Base-by-base conservation (phyloP, 2,113 vertebrate genomes). In the Hydrolagus affinis region DNA sequence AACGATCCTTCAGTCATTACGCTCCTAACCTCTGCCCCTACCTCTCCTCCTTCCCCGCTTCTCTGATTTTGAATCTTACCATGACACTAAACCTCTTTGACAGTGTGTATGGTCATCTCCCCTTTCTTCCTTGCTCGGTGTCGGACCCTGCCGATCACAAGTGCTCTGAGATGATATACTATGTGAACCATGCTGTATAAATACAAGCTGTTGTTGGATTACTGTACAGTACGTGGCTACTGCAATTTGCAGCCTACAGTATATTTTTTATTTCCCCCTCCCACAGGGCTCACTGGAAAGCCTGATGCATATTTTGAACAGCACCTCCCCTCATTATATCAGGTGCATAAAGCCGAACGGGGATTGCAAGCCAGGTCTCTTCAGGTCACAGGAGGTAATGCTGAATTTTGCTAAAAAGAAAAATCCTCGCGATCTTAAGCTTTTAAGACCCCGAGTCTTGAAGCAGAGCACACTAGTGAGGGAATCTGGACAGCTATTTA, bases 331-430 rank as follows among this genome's bases (percentile, higher is more conserved):
- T 4, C 97, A 98, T 85, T 99, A 99, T 90, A 96, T 98, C 70
- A 94, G 98, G 72, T 99, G 98, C 89, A 97, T 99, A 91, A 99
- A 99, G 89, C 98, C 98, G 0, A 99, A 99, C 0, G 91, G 94
- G 0, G 95, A 95, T 86, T 95, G 96, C 92, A 92, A 87, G 85
- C 96, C 96, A 0, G 88, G 94, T 88, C 93, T 92, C 85, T 99
- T 99, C 86, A 89, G 89, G 44, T 94, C 87, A 74, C 92, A 96
- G 60, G 95, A 98, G 96, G 98, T 99, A 91, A 90, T 14, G 68
- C 17, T 6, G 44, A 44, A 44, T 44, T 44, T 44, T 44, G 44
- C 44, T 44, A 6, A 44, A 44, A n/a, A 1, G 2, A 44, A 44
- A 44, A 44, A 44, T 44, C 44, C 44, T 44, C 44, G 6, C 44